phyloP scores from a whole-genome alignment of 1,140 invertebrate genomes.

The Anagrus nilaparvatae region DNA sequence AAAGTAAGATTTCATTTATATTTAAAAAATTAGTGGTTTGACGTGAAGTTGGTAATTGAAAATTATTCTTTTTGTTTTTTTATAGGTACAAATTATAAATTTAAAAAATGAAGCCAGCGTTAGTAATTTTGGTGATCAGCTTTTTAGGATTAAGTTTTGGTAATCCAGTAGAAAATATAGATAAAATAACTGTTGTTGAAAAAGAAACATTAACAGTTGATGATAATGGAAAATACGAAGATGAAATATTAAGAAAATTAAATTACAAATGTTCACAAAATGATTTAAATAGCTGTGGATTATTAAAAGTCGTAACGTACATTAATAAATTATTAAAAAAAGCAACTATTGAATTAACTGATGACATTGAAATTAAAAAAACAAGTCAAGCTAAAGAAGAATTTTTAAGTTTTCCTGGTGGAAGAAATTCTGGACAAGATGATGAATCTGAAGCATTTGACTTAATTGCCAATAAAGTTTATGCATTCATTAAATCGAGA shows the following conservation, averaged over 20 bases:
- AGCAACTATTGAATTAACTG: conserved; percentile 59
- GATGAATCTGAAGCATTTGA: conserved; percentile 61
- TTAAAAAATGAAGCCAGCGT: conserved; percentile 29
- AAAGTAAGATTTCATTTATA: no score
- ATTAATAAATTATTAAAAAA: conserved; percentile 73
- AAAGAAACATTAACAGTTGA: conserved; percentile 34
- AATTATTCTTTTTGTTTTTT: no score
- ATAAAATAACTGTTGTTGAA: conserved; percentile 35
- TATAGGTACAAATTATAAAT: no score
- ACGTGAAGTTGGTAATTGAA: no score
- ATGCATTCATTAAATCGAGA: conserved; percentile 60
- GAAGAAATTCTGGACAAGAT: conserved; percentile 35
- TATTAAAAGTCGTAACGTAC: conserved; percentile 67
- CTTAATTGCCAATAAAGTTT: conserved; percentile 60
- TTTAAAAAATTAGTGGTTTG: no score
- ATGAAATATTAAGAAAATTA: conserved; percentile 58
- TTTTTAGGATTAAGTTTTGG: conserved; percentile 23
- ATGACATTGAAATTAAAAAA: conserved; percentile 66
- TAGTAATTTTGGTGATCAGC: conserved; percentile 22
- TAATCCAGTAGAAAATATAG: conserved; percentile 36
- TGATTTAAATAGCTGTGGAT: conserved; percentile 67
- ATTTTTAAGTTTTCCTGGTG: conserved; percentile 31
- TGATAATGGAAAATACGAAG: conserved; percentile 47
- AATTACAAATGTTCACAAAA: conserved; percentile 64
- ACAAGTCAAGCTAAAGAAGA: conserved; percentile 46